Evolutionary conservation across 1,140 invertebrate genomes (phyloP).

Genomic region (Zaprionus vittiger): DNA sequence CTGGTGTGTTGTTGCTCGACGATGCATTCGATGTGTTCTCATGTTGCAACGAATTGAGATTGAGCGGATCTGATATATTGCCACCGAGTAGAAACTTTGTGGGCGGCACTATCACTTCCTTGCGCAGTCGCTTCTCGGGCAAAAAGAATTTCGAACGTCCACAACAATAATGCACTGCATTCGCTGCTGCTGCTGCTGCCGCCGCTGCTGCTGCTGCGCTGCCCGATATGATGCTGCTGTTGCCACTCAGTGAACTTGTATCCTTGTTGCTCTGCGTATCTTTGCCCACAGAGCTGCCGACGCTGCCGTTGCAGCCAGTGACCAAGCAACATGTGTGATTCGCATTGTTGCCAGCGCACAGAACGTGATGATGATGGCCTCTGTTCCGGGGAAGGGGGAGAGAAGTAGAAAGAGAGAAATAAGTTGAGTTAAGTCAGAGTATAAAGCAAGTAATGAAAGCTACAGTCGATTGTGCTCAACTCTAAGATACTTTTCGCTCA

Average conservation of each 20-base stretch:
- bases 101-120: conserved; percentile 91
- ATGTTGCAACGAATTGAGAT: conserved; percentile 95
- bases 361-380: conserved; percentile 74
- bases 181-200: conserved; percentile 56
- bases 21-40: conserved; percentile 92
- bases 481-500: no score
- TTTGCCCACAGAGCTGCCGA: conserved; percentile 45
- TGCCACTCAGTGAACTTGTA: conserved; percentile 67
- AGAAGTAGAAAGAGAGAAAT: not conserved
- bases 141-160: conserved; percentile 86
- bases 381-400: conserved; percentile 21
- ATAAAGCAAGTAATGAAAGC: no score
- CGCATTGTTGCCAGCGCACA: conserved; percentile 75
- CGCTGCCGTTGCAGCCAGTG: conserved; percentile 69
- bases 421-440: no score
- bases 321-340: conserved; percentile 77
- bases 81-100: conserved; percentile 97
- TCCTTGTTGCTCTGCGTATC: conserved; percentile 63
- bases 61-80: conserved; percentile 97
- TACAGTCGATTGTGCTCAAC: no score
- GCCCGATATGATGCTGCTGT: conserved; percentile 62
- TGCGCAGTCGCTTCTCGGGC: conserved; percentile 89
- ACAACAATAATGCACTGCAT: conserved; percentile 76
- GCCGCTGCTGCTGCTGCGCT: conserved; percentile 47
- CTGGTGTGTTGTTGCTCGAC: conserved; percentile 94